Percentiles rank a stretch among this genome's conserved stretches.
These are phyloP conservation scores for Esox lucius DNA, from an alignment of 2,797 vertebrate genomes.

Conservation along the genomic window DNA sequence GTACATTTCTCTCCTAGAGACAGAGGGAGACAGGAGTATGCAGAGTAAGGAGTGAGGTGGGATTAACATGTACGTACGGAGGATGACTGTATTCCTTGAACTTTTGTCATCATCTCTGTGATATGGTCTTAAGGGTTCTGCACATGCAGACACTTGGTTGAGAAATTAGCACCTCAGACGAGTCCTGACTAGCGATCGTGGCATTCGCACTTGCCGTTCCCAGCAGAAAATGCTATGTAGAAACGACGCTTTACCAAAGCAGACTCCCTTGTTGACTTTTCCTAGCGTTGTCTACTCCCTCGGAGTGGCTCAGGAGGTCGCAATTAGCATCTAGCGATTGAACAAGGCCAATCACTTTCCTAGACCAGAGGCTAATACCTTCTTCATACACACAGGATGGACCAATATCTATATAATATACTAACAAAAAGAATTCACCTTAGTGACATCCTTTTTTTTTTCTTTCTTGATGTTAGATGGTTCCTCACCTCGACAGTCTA, in stretches of 20 bases:
- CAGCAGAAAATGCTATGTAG: no score
- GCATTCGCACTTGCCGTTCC: no score
- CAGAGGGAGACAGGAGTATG: not conserved
- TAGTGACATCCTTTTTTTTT: no score
- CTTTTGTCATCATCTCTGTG: slow-evolving; percentile 46
- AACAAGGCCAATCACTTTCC: slow-evolving; percentile 18
- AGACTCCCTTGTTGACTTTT: no score
- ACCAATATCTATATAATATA: not conserved
- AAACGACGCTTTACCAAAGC: no score
- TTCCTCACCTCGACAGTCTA: no score
- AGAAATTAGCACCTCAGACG: no score
- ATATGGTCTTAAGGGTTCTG: slow-evolving; percentile 58
- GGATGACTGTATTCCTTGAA: slow-evolving; percentile 14
- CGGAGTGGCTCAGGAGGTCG: no score
- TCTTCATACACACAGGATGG: slow-evolving; percentile 52
- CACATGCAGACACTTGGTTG: no score
- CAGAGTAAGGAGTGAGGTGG: not conserved
- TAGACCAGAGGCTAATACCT: slow-evolving; percentile 67
- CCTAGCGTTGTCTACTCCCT: no score
- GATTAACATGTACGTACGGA: slow-evolving; percentile 24
- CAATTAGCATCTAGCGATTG: not conserved
- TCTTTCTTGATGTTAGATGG: no score
- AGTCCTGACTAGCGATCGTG: no score
- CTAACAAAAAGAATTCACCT: not conserved
- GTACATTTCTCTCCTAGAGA: not conserved